Evolutionary conservation across 2,888 invertebrate genomes (phyloP).

Genomic region (Cryptops parisi): DNA sequence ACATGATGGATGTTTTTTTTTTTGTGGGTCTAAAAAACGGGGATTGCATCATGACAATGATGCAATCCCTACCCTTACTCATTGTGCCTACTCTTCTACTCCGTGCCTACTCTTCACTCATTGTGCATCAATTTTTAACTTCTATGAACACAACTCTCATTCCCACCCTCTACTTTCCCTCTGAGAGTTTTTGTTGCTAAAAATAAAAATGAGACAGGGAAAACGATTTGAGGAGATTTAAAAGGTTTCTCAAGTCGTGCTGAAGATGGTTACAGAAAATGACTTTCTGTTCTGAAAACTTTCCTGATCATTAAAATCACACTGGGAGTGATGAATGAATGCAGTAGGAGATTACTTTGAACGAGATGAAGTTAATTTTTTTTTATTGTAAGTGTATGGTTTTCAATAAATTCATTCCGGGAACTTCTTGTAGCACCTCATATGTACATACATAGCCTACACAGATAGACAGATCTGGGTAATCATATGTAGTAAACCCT

Average conservation of each 20-base stretch:
- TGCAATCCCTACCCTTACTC: too few relatives aligned
- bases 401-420: background rate
- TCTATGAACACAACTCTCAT: background rate
- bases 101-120: too few relatives aligned
- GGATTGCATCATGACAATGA: too few relatives aligned
- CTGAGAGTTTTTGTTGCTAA: background rate
- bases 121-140: background rate
- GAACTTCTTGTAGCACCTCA: too few relatives aligned
- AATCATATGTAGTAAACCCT: too few relatives aligned
- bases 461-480: too few relatives aligned
- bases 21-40: too few relatives aligned
- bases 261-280: background rate
- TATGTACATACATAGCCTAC: too few relatives aligned
- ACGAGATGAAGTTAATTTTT: background rate
- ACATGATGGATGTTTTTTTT: too few relatives aligned
- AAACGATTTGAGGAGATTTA: background rate
- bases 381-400: background rate
- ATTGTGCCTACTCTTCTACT: too few relatives aligned
- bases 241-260: too few relatives aligned
- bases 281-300: background rate
- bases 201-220: background rate
- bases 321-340: background rate
- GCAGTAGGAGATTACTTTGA: background rate
- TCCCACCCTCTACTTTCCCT: background rate
- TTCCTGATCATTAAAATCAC: background rate